Evolutionary conservation across 2,888 invertebrate genomes (phyloP).

Genomic region (Spodoptera exigua): DNA sequence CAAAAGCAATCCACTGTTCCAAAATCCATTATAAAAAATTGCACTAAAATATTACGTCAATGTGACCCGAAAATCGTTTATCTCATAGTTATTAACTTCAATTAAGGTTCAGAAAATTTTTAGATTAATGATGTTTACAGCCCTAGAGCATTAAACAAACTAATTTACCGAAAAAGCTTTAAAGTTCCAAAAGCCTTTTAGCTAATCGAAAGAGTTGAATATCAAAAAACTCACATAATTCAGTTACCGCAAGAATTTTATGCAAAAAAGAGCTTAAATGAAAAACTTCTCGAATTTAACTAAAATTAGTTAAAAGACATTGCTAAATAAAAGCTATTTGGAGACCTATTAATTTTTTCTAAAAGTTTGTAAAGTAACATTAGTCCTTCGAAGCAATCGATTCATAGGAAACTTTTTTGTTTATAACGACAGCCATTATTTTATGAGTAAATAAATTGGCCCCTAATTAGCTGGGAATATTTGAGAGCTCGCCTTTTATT

Average conservation of each 20-base stretch:
- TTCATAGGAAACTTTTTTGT: slow-evolving; percentile 45
- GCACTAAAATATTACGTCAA: too few relatives aligned
- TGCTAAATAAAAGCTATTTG: slow-evolving; percentile 52
- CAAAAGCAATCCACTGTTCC: too few relatives aligned
- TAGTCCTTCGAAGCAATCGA: slow-evolving; percentile 55
- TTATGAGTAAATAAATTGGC: slow-evolving; percentile 54
- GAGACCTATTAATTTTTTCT: slow-evolving; percentile 58
- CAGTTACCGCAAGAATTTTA: slow-evolving; percentile 3
- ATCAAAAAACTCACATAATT: slow-evolving; percentile 6
- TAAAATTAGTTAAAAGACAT: slow-evolving; percentile 41
- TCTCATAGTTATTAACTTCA: too few relatives aligned
- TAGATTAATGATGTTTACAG: too few relatives aligned
- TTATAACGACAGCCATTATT: slow-evolving; percentile 55
- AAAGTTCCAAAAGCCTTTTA: slow-evolving; percentile 17
- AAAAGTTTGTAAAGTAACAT: slow-evolving; percentile 59
- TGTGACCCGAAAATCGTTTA: too few relatives aligned
- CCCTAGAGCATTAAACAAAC: too few relatives aligned
- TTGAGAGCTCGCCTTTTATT: slow-evolving; percentile 46
- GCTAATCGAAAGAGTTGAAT: slow-evolving; percentile 12
- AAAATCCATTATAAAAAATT: too few relatives aligned
- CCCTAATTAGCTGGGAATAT: slow-evolving; percentile 55
- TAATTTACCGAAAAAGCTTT: background rate
- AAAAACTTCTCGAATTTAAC: slow-evolving; percentile 21
- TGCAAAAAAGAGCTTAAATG: slow-evolving; percentile 12
- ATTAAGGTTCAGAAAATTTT: too few relatives aligned